Base-by-base conservation (phyloP, 2,888 invertebrate species). In the Drosophila atroscutellata region DNA sequence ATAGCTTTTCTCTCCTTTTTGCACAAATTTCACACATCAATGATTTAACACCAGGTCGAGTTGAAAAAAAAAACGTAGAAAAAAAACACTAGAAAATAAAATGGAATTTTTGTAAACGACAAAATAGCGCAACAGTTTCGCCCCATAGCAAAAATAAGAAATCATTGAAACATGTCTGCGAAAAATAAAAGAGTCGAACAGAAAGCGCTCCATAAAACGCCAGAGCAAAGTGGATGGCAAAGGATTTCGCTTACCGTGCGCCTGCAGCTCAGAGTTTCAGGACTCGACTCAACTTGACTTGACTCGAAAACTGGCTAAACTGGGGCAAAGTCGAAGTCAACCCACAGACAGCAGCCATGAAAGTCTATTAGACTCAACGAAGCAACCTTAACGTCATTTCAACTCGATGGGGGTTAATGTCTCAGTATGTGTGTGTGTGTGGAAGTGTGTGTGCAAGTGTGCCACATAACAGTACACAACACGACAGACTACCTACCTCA, bases 331-430 rank as follows among this genome's bases (percentile, higher is more conserved):
- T 75, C 80, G 80, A 77, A 76, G 87, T 86, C 84, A 86, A 69
- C 47, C 62, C 68, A 65, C 62, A 72, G 61, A 75, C 54, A 77
- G 73, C 72, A 81, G 70, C 72, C 80, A 89, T 84, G 89, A 90
- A 87, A 90, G 88, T 90, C 90, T 89, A 90, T 90, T 88, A 89
- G 90, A 88, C 90, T 90, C 90, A 85, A 88, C 88, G 88, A 88
- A 80, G 88, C 89, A 83, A 85, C 86, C 88, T 86, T 85, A 87
- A 87, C 89, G 85, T 89, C 82, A 85, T 87, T 89, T 66, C 79
- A 73, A 60, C 64, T 75, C 69, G 72, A 76, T 75, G 78, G 84
- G 72, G 78, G 90, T 63, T 86, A 78, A 90, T 76, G 66, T 77
- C 3, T 47, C 55, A 63, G 64, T 65, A 45, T 70, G 39, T 62